Base-by-base conservation (phyloP, 2,888 invertebrate species). In the Catocala sponsa region DNA sequence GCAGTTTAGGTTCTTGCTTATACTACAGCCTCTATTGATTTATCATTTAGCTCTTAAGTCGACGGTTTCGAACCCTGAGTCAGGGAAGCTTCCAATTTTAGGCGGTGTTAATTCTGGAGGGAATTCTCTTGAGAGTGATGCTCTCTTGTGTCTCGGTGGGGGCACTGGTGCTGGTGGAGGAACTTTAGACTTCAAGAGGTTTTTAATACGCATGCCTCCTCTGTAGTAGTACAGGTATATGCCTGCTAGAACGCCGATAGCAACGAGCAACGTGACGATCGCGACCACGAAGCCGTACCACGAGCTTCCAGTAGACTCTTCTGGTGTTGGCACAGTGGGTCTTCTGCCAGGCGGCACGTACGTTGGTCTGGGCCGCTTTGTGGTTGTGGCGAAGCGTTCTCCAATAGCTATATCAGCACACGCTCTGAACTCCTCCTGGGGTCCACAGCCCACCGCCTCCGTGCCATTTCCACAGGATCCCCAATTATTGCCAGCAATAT, bases 401-500 rank as follows among this genome's bases (percentile, higher is more conserved):
- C 96, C 96, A 44, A 98, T 96, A 12, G 96, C 95, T 49, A 98
- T 96, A 80, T 98, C 98, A 0, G 98, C 96, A 75, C 98, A 98
- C 0, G 97, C 97, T 15, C 98, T 95, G 81, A 98, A 98, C 82
- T 98, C 98, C 85, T 98, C 98, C 84, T 98, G 98, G 0, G 97
- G 97, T 0, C 98, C 98, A 82, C 98, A 98, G 0, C 98, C 98
- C 0, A 98, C 97, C 0, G 96, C 97, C 41, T 97, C 97, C 51
- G 95, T 96, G 0, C 97, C 97, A 80, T 97, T 96, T 0, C 94
- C 94, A 80, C 97, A 97, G 11, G 94, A 95, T 0, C 97, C 97
- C 98, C 98, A 98, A 83, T 97, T 97, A 82, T 98, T 98, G 2
- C 97, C 98, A 49, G 98, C 98, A 59, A 97, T 95, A 87, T 98